Percentiles rank a stretch among this genome's conserved stretches.
Evolutionary conservation across 2,888 invertebrate species (phyloP).

Genomic region (Drosophila paramelanica): DNA sequence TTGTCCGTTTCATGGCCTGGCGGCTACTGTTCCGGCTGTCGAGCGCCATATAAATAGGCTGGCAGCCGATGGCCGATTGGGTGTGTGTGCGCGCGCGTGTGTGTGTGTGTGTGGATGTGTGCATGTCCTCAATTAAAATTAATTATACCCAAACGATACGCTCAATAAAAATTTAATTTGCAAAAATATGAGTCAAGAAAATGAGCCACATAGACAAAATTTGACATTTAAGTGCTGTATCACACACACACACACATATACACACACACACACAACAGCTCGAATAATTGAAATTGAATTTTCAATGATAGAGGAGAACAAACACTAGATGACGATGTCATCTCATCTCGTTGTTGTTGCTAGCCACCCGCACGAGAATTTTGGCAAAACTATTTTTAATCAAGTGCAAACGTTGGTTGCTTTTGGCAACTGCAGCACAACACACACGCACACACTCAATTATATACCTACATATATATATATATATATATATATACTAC

Average conservation of each 20-base stretch:
- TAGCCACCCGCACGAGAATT: slow-evolving; percentile 54
- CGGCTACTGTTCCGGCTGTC: slow-evolving; percentile 46
- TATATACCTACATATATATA: slow-evolving; percentile 3
- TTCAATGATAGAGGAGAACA: slow-evolving; percentile 68
- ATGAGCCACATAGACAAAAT: slow-evolving; percentile 63
- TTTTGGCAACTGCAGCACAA: slow-evolving; percentile 62
- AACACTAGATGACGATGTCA: slow-evolving; percentile 50
- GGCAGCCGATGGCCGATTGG: slow-evolving; percentile 12
- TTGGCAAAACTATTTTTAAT: slow-evolving; percentile 74
- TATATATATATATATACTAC: slow-evolving; percentile 1
- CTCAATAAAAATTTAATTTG: slow-evolving; percentile 81
- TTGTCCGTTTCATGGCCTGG: slow-evolving; percentile 30
- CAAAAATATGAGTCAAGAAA: slow-evolving; percentile 74
- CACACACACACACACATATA: slow-evolving; percentile 30
- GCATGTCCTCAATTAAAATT: slow-evolving; percentile 80
- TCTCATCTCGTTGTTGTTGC: slow-evolving; percentile 47
- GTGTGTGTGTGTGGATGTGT: slow-evolving; percentile 22
- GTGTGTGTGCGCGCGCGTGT: not conserved
- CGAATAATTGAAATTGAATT: slow-evolving; percentile 79
- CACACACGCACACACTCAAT: slow-evolving; percentile 16
- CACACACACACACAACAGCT: slow-evolving; percentile 13
- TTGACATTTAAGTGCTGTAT: slow-evolving; percentile 61
- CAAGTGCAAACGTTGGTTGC: slow-evolving; percentile 60
- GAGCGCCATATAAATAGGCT: slow-evolving; percentile 44
- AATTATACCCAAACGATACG: slow-evolving; percentile 80